Evolutionary conservation across 2,797 vertebrate species (phyloP).

Genomic region (Enteromius thamalakanensis): DNA sequence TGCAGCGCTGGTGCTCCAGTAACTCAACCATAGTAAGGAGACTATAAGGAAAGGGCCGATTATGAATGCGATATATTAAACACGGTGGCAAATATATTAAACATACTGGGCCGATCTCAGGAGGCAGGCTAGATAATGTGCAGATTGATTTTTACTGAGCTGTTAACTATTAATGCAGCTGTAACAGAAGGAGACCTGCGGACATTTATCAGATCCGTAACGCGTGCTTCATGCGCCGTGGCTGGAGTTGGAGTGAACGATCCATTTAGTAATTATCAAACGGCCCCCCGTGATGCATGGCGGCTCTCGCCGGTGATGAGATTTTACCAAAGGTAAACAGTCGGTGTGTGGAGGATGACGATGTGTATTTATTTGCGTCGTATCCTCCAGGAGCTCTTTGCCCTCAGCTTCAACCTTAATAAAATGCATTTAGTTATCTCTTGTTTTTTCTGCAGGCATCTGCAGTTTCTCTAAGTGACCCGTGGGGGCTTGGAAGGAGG

Average conservation of each 20-base stretch:
- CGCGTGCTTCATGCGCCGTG: constrained; percentile 18
- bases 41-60: constrained; percentile 66
- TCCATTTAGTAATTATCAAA: constrained; percentile 54
- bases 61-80: constrained; percentile 75
- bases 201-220: constrained; percentile 58
- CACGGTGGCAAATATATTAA: constrained; percentile 72
- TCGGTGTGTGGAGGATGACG: neutral
- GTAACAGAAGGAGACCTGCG: constrained; percentile 58
- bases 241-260: constrained; percentile 13
- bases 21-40: constrained; percentile 69
- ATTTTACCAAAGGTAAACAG: constrained; percentile 15
- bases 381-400: constrained; percentile 37
- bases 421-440: constrained; percentile 44
- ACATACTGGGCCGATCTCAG: constrained; percentile 67
- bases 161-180: constrained; percentile 69
- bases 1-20: constrained; percentile 66
- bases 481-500: constrained; percentile 20
- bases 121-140: constrained; percentile 70
- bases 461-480: constrained; percentile 44
- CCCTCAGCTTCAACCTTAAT: constrained; percentile 37
- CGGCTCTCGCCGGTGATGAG: neutral
- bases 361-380: constrained; percentile 43
- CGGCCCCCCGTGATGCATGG: constrained; percentile 15
- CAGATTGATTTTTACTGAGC: constrained; percentile 73
- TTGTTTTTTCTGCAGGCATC: constrained; percentile 28